phyloP scores from a whole-genome alignment of 2,113 vertebrate genomes.

The Theristicus caerulescens region DNA sequence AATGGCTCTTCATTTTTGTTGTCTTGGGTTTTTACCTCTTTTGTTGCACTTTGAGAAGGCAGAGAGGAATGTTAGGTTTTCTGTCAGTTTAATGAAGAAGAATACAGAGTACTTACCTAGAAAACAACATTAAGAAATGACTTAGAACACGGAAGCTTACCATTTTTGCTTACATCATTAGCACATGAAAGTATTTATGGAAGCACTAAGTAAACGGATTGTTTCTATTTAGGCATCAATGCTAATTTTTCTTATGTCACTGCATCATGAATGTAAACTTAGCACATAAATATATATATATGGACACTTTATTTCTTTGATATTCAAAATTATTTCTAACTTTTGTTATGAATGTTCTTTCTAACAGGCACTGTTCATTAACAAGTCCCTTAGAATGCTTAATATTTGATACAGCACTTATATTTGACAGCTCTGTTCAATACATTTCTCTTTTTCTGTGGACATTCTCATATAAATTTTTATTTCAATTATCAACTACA shows the following conservation, averaged over 20 bases:
- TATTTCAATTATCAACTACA: not conserved
- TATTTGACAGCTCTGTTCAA: not conserved
- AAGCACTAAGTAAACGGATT: not conserved
- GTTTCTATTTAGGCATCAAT: not conserved
- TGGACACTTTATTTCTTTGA: not conserved
- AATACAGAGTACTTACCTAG: constrained; percentile 74
- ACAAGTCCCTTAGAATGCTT: not conserved
- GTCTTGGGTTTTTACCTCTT: constrained; percentile 6
- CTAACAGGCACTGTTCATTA: not conserved
- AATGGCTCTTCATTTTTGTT: not conserved
- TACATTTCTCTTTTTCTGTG: not conserved
- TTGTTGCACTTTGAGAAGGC: not conserved
- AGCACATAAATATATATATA: not conserved
- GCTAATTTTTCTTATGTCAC: not conserved
- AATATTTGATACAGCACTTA: not conserved
- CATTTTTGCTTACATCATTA: not conserved
- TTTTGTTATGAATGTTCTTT: not conserved
- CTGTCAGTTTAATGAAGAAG: constrained; percentile 51
- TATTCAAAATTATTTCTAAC: not conserved
- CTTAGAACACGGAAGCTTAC: not conserved
- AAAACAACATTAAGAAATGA: constrained; percentile 49
- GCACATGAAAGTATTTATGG: not conserved
- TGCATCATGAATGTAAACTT: not conserved
- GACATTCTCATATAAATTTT: not conserved
- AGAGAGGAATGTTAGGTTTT: not conserved